A percentile compares a stretch with the other conserved stretches of the same genome.
Conservation (phyloP, 2,113 vertebrate species). For the Atlantisia rogersi region DNA sequence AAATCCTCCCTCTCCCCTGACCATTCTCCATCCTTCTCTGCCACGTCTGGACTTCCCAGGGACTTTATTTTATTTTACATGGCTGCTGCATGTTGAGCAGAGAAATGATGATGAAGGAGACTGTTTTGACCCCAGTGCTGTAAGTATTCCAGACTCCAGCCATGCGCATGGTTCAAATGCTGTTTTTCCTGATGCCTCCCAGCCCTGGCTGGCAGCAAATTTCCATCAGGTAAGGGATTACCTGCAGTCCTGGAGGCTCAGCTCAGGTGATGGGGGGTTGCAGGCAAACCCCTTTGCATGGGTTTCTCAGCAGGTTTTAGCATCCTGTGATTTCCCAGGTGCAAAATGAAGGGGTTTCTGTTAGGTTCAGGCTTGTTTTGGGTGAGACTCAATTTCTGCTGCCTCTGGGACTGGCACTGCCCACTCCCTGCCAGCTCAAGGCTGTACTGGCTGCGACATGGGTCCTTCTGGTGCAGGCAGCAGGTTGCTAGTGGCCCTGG, state of each 20-base stretch:
- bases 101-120: neutral
- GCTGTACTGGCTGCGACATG: fast-evolving
- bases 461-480: neutral
- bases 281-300: neutral
- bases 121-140: neutral
- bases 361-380: neutral
- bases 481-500: fast-evolving
- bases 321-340: neutral
- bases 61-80: neutral
- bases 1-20: neutral
- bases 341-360: neutral
- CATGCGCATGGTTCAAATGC: neutral
- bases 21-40: neutral
- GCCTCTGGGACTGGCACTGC: neutral
- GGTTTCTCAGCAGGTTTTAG: neutral
- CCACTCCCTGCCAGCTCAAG: neutral
- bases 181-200: neutral
- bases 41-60: neutral
- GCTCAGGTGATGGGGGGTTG: neutral
- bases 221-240: fast-evolving
- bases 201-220: neutral
- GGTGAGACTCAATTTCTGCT: neutral
- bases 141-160: neutral
- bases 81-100: neutral
- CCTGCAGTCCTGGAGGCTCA: fast-evolving